Conservation (phyloP, 2,113 vertebrate species). For the Odocoileus virginianus region DNA sequence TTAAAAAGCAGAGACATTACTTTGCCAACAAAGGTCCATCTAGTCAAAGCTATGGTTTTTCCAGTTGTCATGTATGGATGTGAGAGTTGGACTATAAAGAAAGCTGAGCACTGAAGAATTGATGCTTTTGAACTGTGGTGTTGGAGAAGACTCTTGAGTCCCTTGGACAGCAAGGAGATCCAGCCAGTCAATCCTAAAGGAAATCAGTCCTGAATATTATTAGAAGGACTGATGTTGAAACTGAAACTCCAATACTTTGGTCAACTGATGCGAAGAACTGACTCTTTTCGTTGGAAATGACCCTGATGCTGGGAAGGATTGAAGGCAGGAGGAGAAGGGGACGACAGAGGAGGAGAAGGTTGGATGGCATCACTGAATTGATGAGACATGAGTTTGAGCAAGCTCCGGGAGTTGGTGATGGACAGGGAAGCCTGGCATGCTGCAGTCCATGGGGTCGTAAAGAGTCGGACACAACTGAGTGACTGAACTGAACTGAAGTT, state of each 20-base stretch:
- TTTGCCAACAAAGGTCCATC: neutral
- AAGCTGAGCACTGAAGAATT: neutral
- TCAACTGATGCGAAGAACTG: neutral
- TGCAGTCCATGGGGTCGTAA: neutral
- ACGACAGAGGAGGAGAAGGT: neutral
- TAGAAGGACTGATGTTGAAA: neutral
- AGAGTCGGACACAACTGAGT: neutral
- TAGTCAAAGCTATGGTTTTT: neutral
- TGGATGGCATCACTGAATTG: neutral
- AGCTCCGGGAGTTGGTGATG: neutral
- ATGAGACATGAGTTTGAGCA: neutral
- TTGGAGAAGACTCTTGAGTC: neutral
- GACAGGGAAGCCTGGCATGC: neutral
- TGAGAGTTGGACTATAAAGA: neutral
- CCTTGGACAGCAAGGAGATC: neutral
- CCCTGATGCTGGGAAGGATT: neutral
- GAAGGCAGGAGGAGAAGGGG: neutral
- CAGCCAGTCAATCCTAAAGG: neutral
- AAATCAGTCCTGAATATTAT: neutral
- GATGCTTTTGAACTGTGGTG: neutral
- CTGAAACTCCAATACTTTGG: neutral
- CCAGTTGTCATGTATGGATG: neutral
- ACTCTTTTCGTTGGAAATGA: neutral
- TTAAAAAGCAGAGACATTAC: neutral
- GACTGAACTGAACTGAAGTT: neutral